phyloP scores from a whole-genome alignment of 2,113 vertebrate species.

The Burhinus bistriatus region DNA sequence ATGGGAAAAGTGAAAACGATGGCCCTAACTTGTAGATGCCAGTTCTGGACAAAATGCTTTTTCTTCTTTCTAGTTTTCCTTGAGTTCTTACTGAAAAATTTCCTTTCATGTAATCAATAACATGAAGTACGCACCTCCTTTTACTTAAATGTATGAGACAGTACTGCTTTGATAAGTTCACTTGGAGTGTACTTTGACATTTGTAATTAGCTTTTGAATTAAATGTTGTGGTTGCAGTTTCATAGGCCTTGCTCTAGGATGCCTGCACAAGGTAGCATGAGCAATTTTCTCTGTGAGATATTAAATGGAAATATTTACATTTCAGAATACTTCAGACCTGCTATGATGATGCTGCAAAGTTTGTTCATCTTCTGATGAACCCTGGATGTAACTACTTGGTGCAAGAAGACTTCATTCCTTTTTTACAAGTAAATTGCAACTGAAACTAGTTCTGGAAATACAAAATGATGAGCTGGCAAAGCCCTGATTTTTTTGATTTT shows the following conservation, averaged over 20 bases:
- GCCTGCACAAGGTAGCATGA: neutral
- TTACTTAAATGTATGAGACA: neutral
- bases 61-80: neutral
- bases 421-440: constrained; percentile 86
- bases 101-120: neutral
- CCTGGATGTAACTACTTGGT: constrained; percentile 92
- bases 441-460: neutral
- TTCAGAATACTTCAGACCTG: constrained; percentile 88
- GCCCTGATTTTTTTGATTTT: too few species aligned
- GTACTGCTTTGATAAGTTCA: neutral
- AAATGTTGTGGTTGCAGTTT: neutral
- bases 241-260: neutral
- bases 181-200: neutral
- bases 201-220: neutral
- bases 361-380: constrained; percentile 90
- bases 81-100: neutral
- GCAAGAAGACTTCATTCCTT: constrained; percentile 96
- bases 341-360: constrained; percentile 91
- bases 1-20: neutral
- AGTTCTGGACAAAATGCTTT: neutral
- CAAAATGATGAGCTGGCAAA: neutral
- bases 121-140: neutral
- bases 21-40: neutral
- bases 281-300: neutral
- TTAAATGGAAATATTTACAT: neutral